Evolutionary conservation across 2,797 vertebrate species (phyloP), one percentile per base, ranked within the genome.

Genomic region (Pelochelys cantorii): DNA sequence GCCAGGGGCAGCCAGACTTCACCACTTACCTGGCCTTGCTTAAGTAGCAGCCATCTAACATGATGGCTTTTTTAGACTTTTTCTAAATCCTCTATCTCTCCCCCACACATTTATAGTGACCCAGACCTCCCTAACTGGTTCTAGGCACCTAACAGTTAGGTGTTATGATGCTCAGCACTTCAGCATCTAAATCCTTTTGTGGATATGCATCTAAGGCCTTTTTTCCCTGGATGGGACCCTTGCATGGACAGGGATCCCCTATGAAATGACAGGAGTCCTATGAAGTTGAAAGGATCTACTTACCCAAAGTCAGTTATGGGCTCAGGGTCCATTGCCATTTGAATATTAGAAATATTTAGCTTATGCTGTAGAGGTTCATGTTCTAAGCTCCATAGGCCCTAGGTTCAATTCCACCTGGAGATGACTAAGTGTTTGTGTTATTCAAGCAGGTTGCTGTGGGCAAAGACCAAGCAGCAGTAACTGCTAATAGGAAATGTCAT

Each of bases 211-310:
- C 5, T 74, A 85, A 74, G 54, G 80, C 10, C 52, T 89, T 56
- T 86, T 54, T 93, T 92, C 42, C 85, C 92, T 56, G 20, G 42
- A 87, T 68, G 31, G 52, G 56, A 42, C 93, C 85, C 94, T 90
- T 84, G 78, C 2, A 2, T 53, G 77, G 84, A 37, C 7, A 2
- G 1, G n/a, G 5, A 57, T n/a, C 8, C 52, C 37, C 59, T 86
- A 15, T 81, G 84, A 79, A 79, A 59, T 74, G 31, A 55, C 65
- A 20, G 71, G 27, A 54, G 68, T 15, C 62, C n/a, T 82, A 22
- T 79, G n/a, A 56, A 82, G 22, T 89, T 81, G 11, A 23, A 27
- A n/a, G 14, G 52, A 18, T 71, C 86, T 57, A 55, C 59, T 60
- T 27, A 15, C 29, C 17, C 55, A 3, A 34, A 74, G 31, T 53